Evolutionary conservation across 2,888 invertebrate genomes (phyloP).

Genomic region (Sminthurides aquaticus): DNA sequence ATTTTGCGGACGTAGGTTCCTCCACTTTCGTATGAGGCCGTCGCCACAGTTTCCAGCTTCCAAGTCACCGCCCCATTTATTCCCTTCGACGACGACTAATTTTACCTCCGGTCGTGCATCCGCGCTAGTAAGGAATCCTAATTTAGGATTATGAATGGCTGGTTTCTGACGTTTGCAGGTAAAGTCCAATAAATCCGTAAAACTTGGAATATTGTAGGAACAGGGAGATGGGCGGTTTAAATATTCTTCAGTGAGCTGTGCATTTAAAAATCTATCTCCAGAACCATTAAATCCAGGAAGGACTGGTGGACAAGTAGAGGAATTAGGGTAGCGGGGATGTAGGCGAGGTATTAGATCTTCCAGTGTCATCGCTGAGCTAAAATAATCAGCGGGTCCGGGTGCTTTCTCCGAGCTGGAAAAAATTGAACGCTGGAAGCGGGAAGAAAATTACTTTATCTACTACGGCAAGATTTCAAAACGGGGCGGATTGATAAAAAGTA

Average conservation of each 20-base stretch:
- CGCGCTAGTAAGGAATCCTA: constrained; percentile 36
- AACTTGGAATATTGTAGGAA: constrained; percentile 29
- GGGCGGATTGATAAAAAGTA: too few species aligned
- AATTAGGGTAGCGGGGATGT: constrained; percentile 19
- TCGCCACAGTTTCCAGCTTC: not conserved
- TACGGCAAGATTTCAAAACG: too few species aligned
- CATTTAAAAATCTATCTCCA: constrained; percentile 28
- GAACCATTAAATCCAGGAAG: constrained; percentile 26
- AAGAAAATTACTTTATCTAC: too few species aligned
- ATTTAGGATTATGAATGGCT: constrained; percentile 34
- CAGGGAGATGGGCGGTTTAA: constrained; percentile 25
- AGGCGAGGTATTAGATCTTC: constrained; percentile 24
- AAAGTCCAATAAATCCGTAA: constrained; percentile 29
- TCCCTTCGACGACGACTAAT: too few species aligned
- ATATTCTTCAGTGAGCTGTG: constrained; percentile 17
- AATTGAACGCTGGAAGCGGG: too few species aligned
- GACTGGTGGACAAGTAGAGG: constrained; percentile 21
- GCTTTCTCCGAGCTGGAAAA: too few species aligned
- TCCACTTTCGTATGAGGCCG: constrained; percentile 24
- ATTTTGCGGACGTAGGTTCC: constrained; percentile 30
- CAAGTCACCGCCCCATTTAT: not conserved
- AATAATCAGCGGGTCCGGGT: constrained; percentile 29
- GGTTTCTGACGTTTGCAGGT: constrained; percentile 21
- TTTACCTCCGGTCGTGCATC: constrained; percentile 14
- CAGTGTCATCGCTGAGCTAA: constrained; percentile 18